A percentile compares a stretch with the other conserved stretches of the same genome.
Conservation (phyloP, 1,140 invertebrate species). For the Procambarus clarkii region DNA sequence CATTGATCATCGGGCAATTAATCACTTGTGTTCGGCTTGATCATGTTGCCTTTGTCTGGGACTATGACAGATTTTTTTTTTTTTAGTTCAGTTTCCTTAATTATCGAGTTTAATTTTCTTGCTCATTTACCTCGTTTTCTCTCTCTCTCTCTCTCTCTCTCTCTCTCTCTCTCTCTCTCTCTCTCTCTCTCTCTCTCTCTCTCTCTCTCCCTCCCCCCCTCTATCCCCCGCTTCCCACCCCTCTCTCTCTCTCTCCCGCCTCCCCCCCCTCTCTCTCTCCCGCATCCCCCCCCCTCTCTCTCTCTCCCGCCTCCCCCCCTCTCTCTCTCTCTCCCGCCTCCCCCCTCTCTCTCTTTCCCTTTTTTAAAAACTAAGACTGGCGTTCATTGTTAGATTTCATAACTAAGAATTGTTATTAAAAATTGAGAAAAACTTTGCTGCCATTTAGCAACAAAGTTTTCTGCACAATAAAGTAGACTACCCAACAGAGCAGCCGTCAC, state of each 20-base stretch:
- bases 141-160: slow-evolving; percentile 17
- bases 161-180: slow-evolving; percentile 15
- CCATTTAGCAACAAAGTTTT: too few relatives aligned
- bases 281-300: background rate
- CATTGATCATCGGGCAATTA: background rate
- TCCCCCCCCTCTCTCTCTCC: slow-evolving; percentile 4
- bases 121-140: background rate
- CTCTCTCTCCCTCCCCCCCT: background rate
- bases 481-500: too few relatives aligned
- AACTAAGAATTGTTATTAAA: too few relatives aligned
- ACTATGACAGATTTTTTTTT: background rate
- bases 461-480: too few relatives aligned
- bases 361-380: too few relatives aligned
- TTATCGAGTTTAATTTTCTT: too few relatives aligned
- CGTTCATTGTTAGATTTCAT: too few relatives aligned
- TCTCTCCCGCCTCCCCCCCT: background rate
- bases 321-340: background rate
- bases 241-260: background rate
- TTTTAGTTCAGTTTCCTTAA: background rate
- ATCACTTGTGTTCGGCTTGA: background rate
- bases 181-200: slow-evolving; percentile 15
- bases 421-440: too few relatives aligned
- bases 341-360: background rate
- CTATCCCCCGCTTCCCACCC: background rate
- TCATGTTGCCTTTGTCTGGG: background rate